Base-by-base conservation (phyloP, 1,140 invertebrate genomes). In the Scaptomyza graminum region DNA sequence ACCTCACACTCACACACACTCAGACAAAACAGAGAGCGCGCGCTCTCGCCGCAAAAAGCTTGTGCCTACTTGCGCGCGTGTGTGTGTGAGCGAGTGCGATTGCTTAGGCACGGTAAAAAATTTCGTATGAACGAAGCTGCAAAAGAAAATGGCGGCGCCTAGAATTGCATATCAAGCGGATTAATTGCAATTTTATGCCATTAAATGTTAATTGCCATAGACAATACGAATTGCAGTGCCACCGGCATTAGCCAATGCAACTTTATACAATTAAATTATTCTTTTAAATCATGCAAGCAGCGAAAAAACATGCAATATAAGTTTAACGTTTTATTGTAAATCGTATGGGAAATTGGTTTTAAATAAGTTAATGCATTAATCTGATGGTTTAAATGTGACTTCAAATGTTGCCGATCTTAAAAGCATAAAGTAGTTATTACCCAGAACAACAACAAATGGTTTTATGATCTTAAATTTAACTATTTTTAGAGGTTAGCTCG, bases 131-230 rank as follows among this genome's bases (percentile, higher is more conserved):
- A 78, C 82, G 71, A 71, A 75, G 39, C 62, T 25, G 31, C n/a
- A 64, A 71, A 73, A 82, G 80, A 83, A 83, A 85, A 85, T 85
- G 82, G 82, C 82, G 83, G 78, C 75, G 50, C 52, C 61, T 44
- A 28, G 41, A 39, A 52, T 50, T 73, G 80, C 79, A 65, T 13
- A 37, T 57, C 22, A 49, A 56, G 52, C 52, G 37, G 34, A 64
- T 56, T 46, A 60, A 62, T 82, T 68, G 76, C 79, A 39, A 22
- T 52, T 57, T 31, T 46, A 66, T 52, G 12, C 15, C 52, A 59
- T 34, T 46, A 66, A 59, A 59, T 50, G 18, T 54, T 51, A 47
- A 51, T 52, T 46, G 22, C 25, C 31, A 22, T 56, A 52, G 55
- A 11, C 18, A 41, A 9, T 56, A 44, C 0, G 37, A 41, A 5